These are phyloP conservation scores for Pemphigus obesinymphae DNA, from an alignment of 1,140 invertebrate species.

Conservation along the genomic window DNA sequence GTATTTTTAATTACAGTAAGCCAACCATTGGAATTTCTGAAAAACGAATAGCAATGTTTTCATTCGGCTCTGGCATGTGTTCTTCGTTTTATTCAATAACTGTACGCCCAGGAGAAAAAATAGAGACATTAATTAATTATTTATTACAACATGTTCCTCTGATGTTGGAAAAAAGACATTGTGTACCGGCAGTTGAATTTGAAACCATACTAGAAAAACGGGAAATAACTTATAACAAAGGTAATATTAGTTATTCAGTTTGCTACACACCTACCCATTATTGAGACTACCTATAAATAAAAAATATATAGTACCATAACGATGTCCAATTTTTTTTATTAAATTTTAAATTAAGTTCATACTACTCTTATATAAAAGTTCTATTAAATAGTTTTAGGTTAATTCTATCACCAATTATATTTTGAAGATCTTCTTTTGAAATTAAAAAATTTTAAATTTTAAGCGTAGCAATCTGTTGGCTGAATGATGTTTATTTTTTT, in stretches of 20 bases:
- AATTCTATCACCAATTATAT: neutral
- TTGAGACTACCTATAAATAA: too few relatives aligned
- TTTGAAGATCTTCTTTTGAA: too few relatives aligned
- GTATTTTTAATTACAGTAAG: constrained; percentile 54
- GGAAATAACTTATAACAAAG: constrained; percentile 55
- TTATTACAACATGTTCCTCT: constrained; percentile 60
- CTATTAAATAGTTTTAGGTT: too few relatives aligned
- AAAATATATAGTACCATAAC: too few relatives aligned
- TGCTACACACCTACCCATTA: too few relatives aligned
- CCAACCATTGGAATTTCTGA: constrained; percentile 64
- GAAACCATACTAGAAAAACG: constrained; percentile 69
- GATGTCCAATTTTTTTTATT: too few relatives aligned
- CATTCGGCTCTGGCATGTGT: constrained; percentile 94
- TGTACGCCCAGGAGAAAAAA: constrained; percentile 58
- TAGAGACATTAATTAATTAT: constrained; percentile 64
- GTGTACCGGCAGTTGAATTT: constrained; percentile 65
- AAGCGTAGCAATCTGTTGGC: too few relatives aligned
- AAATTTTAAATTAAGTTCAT: too few relatives aligned
- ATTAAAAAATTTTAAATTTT: too few relatives aligned
- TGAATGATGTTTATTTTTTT: too few relatives aligned
- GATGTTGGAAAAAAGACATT: constrained; percentile 56
- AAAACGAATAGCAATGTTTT: constrained; percentile 83
- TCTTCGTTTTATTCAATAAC: constrained; percentile 91
- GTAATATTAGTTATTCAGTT: constrained; percentile 52
- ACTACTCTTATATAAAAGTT: neutral